Evolutionary conservation across 92 coral and sea anemone genomes (phyloP).

Genomic region (Chrysogorgia sp.): DNA sequence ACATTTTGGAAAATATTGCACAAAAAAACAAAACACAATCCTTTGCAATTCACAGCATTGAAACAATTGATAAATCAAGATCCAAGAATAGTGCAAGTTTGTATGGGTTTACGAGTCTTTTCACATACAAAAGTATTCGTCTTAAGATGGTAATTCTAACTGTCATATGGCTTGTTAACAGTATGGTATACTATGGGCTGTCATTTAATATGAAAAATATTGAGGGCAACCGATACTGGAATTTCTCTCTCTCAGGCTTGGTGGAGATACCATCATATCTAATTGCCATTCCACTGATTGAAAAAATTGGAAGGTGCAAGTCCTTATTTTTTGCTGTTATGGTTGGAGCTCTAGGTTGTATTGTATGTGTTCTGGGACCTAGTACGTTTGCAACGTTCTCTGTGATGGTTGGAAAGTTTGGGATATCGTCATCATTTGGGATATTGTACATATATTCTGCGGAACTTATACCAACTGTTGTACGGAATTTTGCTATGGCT

Average conservation of each 20-base stretch:
- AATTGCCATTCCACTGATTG: conserved; percentile 56
- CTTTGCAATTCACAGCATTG: conserved; percentile 23
- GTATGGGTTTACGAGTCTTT: conserved; percentile 69
- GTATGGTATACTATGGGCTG: conserved; percentile 69
- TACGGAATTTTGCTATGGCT: conserved; percentile 75
- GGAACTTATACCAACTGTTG: conserved; percentile 72
- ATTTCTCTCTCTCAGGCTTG: conserved; percentile 60
- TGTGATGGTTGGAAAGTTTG: conserved; percentile 67
- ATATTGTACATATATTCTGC: conserved; percentile 65
- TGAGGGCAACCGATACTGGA: conserved; percentile 66
- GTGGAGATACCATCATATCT: conserved; percentile 71
- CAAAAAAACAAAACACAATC: conserved; percentile 55
- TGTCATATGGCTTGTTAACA: conserved; percentile 54
- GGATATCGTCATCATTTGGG: conserved; percentile 62
- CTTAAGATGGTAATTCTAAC: conserved; percentile 65
- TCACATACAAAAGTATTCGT: conserved; percentile 71
- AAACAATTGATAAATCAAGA: not conserved
- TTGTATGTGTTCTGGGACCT: conserved; percentile 57
- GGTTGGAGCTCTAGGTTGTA: conserved; percentile 75
- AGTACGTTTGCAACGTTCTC: conserved; percentile 46
- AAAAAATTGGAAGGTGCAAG: conserved; percentile 75
- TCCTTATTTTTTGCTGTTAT: conserved; percentile 78
- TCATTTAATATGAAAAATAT: conserved; percentile 65
- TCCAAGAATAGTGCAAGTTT: conserved; percentile 14
- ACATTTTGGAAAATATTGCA: conserved; percentile 66